Conservation (phyloP, 2,113 vertebrate species). For the Phoenicopterus ruber region DNA sequence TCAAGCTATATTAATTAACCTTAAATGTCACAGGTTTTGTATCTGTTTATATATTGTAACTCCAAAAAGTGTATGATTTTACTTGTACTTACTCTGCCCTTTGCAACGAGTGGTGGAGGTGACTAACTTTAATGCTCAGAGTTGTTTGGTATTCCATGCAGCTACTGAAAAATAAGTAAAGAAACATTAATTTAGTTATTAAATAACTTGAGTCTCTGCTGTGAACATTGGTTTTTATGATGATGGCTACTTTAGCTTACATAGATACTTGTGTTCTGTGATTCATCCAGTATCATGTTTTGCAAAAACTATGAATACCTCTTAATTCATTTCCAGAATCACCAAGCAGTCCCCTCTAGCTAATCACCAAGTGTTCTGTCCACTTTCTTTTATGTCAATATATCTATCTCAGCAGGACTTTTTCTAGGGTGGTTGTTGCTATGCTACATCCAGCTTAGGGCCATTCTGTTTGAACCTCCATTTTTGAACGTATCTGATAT, state of each 20-base stretch:
- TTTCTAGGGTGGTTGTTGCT: not conserved
- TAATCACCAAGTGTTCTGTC: not conserved
- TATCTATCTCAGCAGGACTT: not conserved
- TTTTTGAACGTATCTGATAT: not conserved
- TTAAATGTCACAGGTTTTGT: not conserved
- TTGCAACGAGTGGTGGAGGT: not conserved
- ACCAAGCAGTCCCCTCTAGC: not conserved
- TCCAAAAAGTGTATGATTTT: not conserved
- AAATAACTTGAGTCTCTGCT: not conserved
- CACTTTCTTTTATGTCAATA: not conserved
- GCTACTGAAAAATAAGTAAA: not conserved
- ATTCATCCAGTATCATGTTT: not conserved
- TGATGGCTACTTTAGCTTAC: not conserved
- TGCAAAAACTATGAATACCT: not conserved
- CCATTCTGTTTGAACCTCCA: not conserved
- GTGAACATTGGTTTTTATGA: not conserved
- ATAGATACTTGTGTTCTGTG: not conserved
- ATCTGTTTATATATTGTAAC: not conserved
- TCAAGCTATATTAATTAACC: not conserved
- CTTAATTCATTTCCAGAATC: not conserved
- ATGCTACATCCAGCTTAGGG: not conserved
- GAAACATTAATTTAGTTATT: not conserved
- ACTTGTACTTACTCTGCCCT: not conserved
- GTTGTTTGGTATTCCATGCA: not conserved
- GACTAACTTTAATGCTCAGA: not conserved